These are phyloP conservation scores for Fringilla coelebs DNA, from an alignment of 2,797 vertebrate genomes.

Conservation along the genomic window DNA sequence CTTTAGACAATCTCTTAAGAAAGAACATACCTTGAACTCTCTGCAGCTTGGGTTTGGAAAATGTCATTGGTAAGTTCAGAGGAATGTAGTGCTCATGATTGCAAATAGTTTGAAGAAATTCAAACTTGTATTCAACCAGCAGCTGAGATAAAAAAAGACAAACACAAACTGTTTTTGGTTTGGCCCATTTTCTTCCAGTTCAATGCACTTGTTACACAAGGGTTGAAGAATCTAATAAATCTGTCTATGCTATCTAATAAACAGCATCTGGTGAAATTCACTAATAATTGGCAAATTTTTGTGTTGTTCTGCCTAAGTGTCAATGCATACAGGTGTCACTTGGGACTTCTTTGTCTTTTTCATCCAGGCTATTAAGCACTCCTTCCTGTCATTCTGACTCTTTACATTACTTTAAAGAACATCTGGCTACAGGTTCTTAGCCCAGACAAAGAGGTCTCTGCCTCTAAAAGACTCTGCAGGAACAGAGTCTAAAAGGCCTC, in stretches of 20 bases:
- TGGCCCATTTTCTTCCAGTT: background rate
- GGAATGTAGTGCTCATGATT: conserved; percentile 98
- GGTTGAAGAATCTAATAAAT: background rate
- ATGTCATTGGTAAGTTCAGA: conserved; percentile 94
- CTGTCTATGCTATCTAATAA: background rate
- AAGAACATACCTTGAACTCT: conserved; percentile 87
- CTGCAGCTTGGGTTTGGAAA: conserved; percentile 91
- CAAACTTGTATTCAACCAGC: conserved; percentile 93
- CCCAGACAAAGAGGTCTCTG: background rate
- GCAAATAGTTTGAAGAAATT: conserved; percentile 91
- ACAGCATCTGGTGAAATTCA: background rate
- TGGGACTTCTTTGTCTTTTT: background rate
- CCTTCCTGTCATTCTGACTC: background rate
- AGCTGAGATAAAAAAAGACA: conserved; percentile 72
- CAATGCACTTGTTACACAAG: background rate
- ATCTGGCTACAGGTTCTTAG: background rate
- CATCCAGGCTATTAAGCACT: background rate
- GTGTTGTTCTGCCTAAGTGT: background rate
- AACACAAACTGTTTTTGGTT: background rate
- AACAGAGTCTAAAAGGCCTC: background rate
- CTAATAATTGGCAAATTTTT: background rate
- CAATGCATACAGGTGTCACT: background rate
- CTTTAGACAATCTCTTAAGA: background rate
- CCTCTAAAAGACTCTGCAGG: background rate
- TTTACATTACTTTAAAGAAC: background rate